Evolutionary conservation across 2,888 invertebrate genomes (phyloP).

Genomic region (Euproctis similis): DNA sequence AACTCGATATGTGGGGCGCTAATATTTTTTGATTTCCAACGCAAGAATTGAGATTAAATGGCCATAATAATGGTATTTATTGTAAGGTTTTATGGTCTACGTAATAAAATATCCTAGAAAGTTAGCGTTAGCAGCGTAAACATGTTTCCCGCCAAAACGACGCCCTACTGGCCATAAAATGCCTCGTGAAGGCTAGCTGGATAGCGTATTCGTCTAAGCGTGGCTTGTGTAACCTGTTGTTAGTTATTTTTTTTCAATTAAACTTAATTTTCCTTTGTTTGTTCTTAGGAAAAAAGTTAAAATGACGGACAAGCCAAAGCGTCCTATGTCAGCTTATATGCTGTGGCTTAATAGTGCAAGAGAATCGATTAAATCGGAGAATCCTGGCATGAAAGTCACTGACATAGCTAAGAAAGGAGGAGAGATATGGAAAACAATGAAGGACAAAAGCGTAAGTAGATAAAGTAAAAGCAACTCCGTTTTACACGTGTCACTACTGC

Average conservation of each 20-base stretch:
- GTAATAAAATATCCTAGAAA: too few relatives aligned
- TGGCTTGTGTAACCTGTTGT: constrained; percentile 49
- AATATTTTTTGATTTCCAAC: too few relatives aligned
- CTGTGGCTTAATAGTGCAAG: constrained; percentile 94
- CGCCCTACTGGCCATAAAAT: constrained; percentile 48
- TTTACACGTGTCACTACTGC: constrained; percentile 2
- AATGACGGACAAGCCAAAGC: constrained; percentile 94
- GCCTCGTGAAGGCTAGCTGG: constrained; percentile 40
- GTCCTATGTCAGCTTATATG: constrained; percentile 95
- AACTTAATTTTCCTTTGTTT: constrained; percentile 29
- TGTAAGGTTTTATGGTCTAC: too few relatives aligned
- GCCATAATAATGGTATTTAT: too few relatives aligned
- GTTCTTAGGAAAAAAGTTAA: constrained; percentile 75
- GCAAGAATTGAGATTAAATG: too few relatives aligned
- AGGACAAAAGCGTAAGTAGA: constrained; percentile 86
- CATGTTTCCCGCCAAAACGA: constrained; percentile 74
- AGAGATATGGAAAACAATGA: constrained; percentile 94
- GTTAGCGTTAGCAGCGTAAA: too few relatives aligned
- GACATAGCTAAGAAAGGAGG: constrained; percentile 97
- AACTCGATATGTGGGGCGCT: constrained; percentile 70
- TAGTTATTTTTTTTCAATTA: constrained; percentile 22
- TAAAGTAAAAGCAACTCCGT: too few relatives aligned
- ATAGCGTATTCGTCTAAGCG: constrained; percentile 29
- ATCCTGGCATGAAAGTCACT: constrained; percentile 93
- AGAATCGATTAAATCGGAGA: constrained; percentile 90